Conservation (phyloP, 2,113 vertebrate species). For the Pangasianodon hypophthalmus region DNA sequence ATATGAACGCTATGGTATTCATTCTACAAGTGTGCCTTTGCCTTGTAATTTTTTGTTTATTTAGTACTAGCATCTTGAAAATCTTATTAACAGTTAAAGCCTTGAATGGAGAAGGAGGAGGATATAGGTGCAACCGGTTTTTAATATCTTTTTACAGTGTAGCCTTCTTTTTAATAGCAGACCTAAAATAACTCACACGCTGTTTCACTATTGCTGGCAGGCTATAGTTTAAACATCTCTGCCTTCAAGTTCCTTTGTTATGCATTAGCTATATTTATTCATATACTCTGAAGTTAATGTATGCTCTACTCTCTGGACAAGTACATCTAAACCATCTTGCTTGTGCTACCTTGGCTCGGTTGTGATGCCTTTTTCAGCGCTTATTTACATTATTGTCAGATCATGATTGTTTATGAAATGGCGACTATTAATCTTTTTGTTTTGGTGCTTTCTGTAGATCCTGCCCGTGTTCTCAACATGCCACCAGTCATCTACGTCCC, state of each 20-base stretch:
- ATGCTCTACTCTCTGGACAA: neutral
- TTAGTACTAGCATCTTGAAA: neutral
- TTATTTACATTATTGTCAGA: neutral
- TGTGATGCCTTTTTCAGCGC: neutral
- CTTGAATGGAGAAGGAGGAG: neutral
- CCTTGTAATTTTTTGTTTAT: neutral
- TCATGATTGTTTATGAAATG: neutral
- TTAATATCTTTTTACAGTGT: slow-evolving; percentile 5
- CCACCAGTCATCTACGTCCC: slow-evolving; percentile 95
- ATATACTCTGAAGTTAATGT: neutral
- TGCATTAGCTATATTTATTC: neutral
- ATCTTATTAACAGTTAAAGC: neutral
- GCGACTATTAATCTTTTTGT: neutral
- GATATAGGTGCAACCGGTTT: neutral
- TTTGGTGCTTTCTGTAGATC: slow-evolving; percentile 73
- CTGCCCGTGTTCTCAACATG: slow-evolving; percentile 98
- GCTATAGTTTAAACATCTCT: neutral
- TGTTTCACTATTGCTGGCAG: neutral
- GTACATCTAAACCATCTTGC: neutral
- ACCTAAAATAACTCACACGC: neutral
- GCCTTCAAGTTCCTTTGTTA: neutral
- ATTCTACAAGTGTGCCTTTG: neutral
- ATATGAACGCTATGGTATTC: neutral
- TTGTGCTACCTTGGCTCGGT: neutral
- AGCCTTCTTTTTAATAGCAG: neutral